Evolutionary conservation across 2,113 vertebrate genomes (phyloP).

Genomic region (Corythornis vintsioides): DNA sequence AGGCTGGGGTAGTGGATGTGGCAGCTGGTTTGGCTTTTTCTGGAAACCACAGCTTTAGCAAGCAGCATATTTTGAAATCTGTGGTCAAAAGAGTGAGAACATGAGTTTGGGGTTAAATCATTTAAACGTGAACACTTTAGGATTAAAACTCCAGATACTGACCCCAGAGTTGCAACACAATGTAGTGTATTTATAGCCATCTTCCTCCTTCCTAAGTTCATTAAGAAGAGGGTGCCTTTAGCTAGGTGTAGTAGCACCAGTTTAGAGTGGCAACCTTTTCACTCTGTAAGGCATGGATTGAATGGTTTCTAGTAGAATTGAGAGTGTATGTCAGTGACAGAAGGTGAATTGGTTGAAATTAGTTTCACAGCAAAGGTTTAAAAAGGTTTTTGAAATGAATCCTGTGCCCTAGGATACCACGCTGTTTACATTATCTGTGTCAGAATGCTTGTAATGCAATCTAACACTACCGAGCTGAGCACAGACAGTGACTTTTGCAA

Average conservation of each 20-base stretch:
- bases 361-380: background rate
- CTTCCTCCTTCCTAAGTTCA: background rate
- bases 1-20: background rate
- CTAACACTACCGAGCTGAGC: background rate
- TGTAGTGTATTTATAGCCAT: background rate
- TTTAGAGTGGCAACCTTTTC: background rate
- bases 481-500: background rate
- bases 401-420: background rate
- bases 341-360: background rate
- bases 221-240: background rate
- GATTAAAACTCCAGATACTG: background rate
- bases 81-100: background rate
- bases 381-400: background rate
- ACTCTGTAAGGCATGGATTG: background rate
- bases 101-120: background rate
- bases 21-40: background rate
- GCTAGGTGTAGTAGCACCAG: background rate
- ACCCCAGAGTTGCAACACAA: background rate
- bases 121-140: background rate
- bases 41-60: background rate
- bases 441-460: constrained; percentile 7
- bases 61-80: background rate
- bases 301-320: background rate
- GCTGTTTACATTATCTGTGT: background rate
- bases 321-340: background rate